These are phyloP conservation scores for Pocota personata DNA, from an alignment of 2,888 invertebrate genomes.

Conservation along the genomic window DNA sequence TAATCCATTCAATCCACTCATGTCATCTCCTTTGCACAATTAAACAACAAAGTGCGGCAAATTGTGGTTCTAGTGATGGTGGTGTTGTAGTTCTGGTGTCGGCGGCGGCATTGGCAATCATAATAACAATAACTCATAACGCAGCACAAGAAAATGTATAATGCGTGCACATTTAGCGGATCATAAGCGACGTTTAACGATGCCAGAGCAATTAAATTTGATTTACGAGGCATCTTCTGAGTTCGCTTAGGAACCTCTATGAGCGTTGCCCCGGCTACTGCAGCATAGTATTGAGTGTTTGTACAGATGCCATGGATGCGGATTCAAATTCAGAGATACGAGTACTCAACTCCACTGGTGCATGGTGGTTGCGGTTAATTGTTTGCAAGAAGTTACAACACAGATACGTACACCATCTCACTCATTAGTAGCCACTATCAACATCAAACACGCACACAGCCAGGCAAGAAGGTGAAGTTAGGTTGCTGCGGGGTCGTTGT, in stretches of 20 bases:
- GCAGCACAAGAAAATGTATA: slow-evolving; percentile 64
- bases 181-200: slow-evolving; percentile 74
- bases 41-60: slow-evolving; percentile 49
- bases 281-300: background rate
- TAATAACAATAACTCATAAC: slow-evolving; percentile 73
- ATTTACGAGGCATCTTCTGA: slow-evolving; percentile 69
- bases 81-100: slow-evolving; percentile 28
- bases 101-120: slow-evolving; percentile 63
- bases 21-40: slow-evolving; percentile 54
- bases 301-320: background rate
- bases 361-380: slow-evolving; percentile 65
- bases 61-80: background rate
- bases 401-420: slow-evolving; percentile 13
- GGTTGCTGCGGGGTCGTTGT: slow-evolving; percentile 9
- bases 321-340: slow-evolving; percentile 25
- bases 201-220: slow-evolving; percentile 74
- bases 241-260: slow-evolving; percentile 43
- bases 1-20: slow-evolving; percentile 8
- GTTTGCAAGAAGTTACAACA: slow-evolving; percentile 51
- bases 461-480: background rate
- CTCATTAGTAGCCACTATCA: slow-evolving; percentile 7
- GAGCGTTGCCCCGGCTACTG: slow-evolving; percentile 25
- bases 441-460: too few relatives aligned
- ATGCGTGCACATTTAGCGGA: slow-evolving; percentile 73
- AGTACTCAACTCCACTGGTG: slow-evolving; percentile 23